Conservation (phyloP, 1,140 invertebrate species). For the Zeugodacus cucurbitae region DNA sequence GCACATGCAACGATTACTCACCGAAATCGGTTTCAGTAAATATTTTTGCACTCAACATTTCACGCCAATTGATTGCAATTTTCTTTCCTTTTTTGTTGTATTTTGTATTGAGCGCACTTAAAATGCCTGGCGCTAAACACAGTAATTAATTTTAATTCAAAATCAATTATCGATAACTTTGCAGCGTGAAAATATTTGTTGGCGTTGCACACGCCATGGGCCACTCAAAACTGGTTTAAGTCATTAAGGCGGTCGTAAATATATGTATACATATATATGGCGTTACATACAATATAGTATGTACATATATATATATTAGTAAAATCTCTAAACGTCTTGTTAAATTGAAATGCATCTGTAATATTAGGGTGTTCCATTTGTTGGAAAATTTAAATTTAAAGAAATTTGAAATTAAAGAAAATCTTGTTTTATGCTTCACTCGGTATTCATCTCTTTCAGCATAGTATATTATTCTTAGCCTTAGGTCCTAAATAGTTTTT, state of each 20-base stretch:
- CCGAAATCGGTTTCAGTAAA: background rate
- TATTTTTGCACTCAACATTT: background rate
- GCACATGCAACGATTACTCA: background rate
- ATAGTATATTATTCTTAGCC: too few relatives aligned
- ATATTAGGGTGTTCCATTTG: too few relatives aligned
- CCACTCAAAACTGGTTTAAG: background rate
- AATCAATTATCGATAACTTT: background rate
- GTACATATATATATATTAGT: background rate
- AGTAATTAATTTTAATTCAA: conserved; percentile 32
- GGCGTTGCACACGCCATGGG: background rate
- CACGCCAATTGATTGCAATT: background rate
- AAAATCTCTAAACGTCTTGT: too few relatives aligned
- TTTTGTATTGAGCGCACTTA: background rate
- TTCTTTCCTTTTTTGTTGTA: background rate
- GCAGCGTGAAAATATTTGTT: background rate
- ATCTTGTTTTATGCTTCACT: too few relatives aligned
- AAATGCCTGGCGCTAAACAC: background rate
- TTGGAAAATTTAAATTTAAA: too few relatives aligned
- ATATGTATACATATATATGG: background rate
- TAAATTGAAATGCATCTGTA: too few relatives aligned
- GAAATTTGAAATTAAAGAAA: too few relatives aligned
- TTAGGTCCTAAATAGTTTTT: too few relatives aligned
- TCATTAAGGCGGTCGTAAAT: background rate
- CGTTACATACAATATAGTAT: background rate
- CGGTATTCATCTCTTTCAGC: too few relatives aligned